These are phyloP conservation scores for Lacanobia wlatinum DNA, from an alignment of 2,888 invertebrate species.

Conservation along the genomic window DNA sequence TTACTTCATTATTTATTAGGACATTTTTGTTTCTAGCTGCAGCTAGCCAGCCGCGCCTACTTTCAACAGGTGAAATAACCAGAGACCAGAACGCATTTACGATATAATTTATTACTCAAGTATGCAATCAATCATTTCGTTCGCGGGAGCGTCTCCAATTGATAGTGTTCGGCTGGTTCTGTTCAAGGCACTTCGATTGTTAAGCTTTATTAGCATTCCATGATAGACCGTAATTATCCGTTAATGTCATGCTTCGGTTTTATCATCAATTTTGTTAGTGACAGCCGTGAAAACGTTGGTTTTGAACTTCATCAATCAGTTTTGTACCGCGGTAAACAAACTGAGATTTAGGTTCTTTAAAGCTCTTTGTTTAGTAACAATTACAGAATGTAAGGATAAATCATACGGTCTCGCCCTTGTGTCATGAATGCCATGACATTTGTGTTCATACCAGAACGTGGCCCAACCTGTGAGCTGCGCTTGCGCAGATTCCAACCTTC, in stretches of 20 bases:
- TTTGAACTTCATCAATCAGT: constrained; percentile 31
- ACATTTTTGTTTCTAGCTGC: constrained; percentile 35
- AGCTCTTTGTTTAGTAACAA: constrained; percentile 44
- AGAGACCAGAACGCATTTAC: constrained; percentile 71
- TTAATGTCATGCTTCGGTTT: constrained; percentile 38
- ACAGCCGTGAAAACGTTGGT: constrained; percentile 29
- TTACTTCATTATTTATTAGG: constrained; percentile 38
- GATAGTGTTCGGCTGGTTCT: constrained; percentile 66
- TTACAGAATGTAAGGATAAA: constrained; percentile 64
- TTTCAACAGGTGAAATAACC: constrained; percentile 68
- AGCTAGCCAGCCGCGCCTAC: constrained; percentile 43
- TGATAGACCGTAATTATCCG: constrained; percentile 44
- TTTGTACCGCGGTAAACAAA: background rate
- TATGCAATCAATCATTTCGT: constrained; percentile 65
- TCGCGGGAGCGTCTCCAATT: constrained; percentile 73
- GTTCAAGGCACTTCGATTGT: constrained; percentile 48
- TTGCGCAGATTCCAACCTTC: constrained; percentile 73
- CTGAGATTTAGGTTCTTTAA: background rate
- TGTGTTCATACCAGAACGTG: constrained; percentile 71
- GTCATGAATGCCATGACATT: constrained; percentile 83
- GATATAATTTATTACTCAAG: constrained; percentile 69
- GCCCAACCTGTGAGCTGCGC: constrained; percentile 61
- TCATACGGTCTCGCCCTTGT: constrained; percentile 77
- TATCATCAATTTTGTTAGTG: constrained; percentile 41
- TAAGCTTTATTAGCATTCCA: constrained; percentile 34